These are phyloP conservation scores for Pterostichus madidus DNA, from an alignment of 2,888 invertebrate species.

Conservation along the genomic window DNA sequence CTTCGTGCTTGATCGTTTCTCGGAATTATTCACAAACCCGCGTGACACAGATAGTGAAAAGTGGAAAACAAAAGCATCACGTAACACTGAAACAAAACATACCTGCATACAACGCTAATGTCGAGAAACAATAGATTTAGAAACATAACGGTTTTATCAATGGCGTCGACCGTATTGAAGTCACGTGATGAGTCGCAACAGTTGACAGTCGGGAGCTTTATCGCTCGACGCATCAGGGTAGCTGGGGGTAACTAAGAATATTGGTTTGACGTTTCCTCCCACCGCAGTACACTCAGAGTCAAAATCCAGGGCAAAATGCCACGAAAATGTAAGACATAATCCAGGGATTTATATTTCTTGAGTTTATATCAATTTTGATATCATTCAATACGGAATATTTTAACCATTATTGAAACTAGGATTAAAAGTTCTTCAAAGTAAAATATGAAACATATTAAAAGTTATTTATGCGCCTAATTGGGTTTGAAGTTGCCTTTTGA, in stretches of 20 bases:
- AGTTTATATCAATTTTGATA: no score
- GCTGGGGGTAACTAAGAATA: slow-evolving; percentile 41
- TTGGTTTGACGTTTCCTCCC: slow-evolving; percentile 22
- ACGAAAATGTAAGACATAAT: not conserved
- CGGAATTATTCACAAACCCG: slow-evolving; percentile 22
- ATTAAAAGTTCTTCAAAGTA: no score
- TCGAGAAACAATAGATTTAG: slow-evolving; percentile 23
- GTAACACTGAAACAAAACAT: slow-evolving; percentile 26
- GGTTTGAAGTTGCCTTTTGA: no score
- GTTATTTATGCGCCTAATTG: no score
- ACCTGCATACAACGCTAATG: not conserved
- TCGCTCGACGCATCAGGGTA: slow-evolving; percentile 24
- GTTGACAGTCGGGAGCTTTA: slow-evolving; percentile 48
- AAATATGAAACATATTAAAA: no score
- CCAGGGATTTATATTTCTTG: not conserved
- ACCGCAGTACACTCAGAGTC: not conserved
- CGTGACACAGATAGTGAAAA: slow-evolving; percentile 41
- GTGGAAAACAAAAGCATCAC: slow-evolving; percentile 21
- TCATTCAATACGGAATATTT: no score
- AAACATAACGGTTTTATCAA: slow-evolving; percentile 39
- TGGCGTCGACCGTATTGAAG: slow-evolving; percentile 31
- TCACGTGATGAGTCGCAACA: slow-evolving; percentile 26
- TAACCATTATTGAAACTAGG: no score
- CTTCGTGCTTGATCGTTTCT: not conserved
- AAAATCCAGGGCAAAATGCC: not conserved